Evolutionary conservation across 2,888 invertebrate species (phyloP), one percentile per base, ranked within the genome.

Genomic region (Cheilosia soror): DNA sequence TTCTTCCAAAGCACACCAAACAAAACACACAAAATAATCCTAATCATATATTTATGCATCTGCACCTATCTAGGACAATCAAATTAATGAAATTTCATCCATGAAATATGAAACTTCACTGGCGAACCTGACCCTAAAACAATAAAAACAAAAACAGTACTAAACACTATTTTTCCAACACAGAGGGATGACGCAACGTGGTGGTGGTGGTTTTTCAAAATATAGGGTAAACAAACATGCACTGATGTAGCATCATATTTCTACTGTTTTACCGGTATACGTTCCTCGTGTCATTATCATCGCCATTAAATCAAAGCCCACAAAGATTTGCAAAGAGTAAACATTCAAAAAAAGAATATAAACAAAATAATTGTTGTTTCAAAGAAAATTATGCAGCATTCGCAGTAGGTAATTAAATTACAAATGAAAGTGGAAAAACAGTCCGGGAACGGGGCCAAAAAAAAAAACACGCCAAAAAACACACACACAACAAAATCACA

Each of bases 51-150:
- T 4, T 3, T 2, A 49, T 11, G 20, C 20, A 20, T 42, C 13
- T 5, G n/a, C 13, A 13, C 42, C 53, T 15, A 31, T 29, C 29
- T 33, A 47, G 44, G 44, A 33, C 58, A 71, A 51, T 60, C 27
- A 31, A 51, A 71, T 25, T 29, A 71, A 71, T 71, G 40, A 15
- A 51, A 53, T 42, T 72, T 33, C n/a, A 33, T 72, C 15, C 20
- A 44, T 63, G 73, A 73, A 73, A 73, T 63, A 62, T 33, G 53
- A 73, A 47, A 44, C 53, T 53, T n/a, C 40, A 53, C 15, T 63
- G 42, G 42, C 73, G 53, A 63, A 73, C 63, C 42, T 73, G 73
- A 63, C 73, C 62, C 53, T 55, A 55, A 63, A 55, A 51, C n/a
- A 62, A 55, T 42, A 73, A 27, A 27, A 25, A 53, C 33, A 51